Conservation (phyloP, 2,797 vertebrate genomes). For the Enteromius fasciolatus region DNA sequence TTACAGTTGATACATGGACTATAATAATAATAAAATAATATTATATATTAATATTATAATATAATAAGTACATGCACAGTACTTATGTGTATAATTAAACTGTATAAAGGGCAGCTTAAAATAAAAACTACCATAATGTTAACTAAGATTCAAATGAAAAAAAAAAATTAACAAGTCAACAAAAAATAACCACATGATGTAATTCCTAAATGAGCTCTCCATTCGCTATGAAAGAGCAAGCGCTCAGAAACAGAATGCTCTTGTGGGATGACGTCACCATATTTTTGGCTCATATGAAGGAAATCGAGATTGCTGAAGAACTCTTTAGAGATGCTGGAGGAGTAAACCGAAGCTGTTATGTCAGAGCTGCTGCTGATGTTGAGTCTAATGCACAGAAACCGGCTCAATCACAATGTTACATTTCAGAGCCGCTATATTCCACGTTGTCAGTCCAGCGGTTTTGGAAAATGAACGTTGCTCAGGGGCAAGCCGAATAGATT, state of each 20-base stretch:
- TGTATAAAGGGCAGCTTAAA: neutral
- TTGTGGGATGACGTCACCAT: neutral
- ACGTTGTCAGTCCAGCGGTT: slow-evolving; percentile 68
- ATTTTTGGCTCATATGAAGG: slow-evolving; percentile 5
- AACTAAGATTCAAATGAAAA: neutral
- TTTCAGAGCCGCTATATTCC: slow-evolving; percentile 43
- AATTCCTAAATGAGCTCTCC: neutral
- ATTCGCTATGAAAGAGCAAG: neutral
- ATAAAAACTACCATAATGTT: neutral
- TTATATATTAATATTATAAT: no score
- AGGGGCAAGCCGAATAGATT: slow-evolving; percentile 79
- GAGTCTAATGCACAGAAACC: slow-evolving; percentile 8
- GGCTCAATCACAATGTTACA: slow-evolving; percentile 7
- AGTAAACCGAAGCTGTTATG: slow-evolving; percentile 43
- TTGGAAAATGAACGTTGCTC: slow-evolving; percentile 71
- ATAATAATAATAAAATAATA: no score
- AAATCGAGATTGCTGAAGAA: slow-evolving; percentile 9
- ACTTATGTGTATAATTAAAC: neutral
- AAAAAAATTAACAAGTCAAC: neutral
- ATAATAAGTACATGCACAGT: neutral
- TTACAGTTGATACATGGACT: no score
- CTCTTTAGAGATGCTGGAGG: slow-evolving; percentile 30
- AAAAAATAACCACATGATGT: neutral
- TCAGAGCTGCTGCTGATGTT: slow-evolving; percentile 26
- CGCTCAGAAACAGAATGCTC: neutral